Percentiles rank a stretch among this genome's conserved stretches.
Conservation (phyloP, 2,888 invertebrate genomes). For the Drosophila subsilvestris region DNA sequence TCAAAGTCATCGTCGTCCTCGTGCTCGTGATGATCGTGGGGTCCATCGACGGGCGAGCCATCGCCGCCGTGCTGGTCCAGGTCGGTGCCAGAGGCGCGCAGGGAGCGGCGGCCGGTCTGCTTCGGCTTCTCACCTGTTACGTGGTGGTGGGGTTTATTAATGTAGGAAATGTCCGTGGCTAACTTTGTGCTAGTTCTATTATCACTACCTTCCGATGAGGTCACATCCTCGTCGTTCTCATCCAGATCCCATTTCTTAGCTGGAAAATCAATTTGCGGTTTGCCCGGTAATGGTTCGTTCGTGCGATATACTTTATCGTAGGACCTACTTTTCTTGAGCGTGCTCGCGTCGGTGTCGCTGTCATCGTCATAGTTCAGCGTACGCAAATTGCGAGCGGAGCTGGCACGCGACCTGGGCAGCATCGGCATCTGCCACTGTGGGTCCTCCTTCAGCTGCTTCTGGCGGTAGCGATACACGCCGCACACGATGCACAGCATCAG, state of each 20-base stretch:
- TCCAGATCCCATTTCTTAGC: slow-evolving; percentile 92
- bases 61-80: slow-evolving; percentile 67
- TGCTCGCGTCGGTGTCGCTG: slow-evolving; percentile 85
- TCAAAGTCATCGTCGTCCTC: slow-evolving; percentile 66
- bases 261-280: slow-evolving; percentile 91
- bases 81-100: slow-evolving; percentile 84
- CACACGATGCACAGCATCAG: slow-evolving; percentile 86
- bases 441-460: slow-evolving; percentile 86
- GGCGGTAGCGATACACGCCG: slow-evolving; percentile 87
- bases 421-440: slow-evolving; percentile 86
- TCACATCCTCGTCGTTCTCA: slow-evolving; percentile 87
- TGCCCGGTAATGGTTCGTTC: slow-evolving; percentile 90
- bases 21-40: slow-evolving; percentile 48
- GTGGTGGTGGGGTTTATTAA: slow-evolving; percentile 82
- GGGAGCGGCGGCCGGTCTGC: slow-evolving; percentile 86
- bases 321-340: slow-evolving; percentile 88
- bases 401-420: slow-evolving; percentile 86
- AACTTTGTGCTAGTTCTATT: slow-evolving; percentile 86
- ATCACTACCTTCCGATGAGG: slow-evolving; percentile 87
- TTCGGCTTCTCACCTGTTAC: slow-evolving; percentile 85
- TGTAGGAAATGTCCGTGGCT: slow-evolving; percentile 87
- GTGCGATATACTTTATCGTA: slow-evolving; percentile 94
- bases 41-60: slow-evolving; percentile 49
- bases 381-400: slow-evolving; percentile 86
- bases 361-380: slow-evolving; percentile 84